These are phyloP conservation scores for Chironex yamaguchii DNA, from an alignment of 30 jellyfish, hydroid and myxozoan species.

Conservation along the genomic window DNA sequence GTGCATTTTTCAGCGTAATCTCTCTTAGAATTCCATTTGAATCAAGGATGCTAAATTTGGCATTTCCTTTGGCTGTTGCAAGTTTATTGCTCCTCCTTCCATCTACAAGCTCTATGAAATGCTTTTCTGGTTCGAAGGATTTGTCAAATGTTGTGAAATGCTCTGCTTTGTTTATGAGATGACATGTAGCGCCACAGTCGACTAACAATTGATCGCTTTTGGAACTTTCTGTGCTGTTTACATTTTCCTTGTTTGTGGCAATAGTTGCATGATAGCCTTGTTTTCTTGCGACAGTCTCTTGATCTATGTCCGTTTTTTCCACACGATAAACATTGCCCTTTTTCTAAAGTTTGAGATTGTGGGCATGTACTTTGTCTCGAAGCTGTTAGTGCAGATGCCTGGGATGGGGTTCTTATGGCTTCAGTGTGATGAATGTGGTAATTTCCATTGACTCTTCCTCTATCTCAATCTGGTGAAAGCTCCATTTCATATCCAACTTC, in stretches of 20 bases:
- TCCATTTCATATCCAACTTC: no score
- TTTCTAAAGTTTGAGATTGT: neutral
- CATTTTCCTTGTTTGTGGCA: conserved; percentile 52
- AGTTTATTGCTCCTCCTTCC: conserved; percentile 60
- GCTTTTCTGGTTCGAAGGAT: conserved; percentile 18
- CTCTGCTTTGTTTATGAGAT: neutral
- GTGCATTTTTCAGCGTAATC: conserved; percentile 53
- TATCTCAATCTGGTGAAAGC: no score
- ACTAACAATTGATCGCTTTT: conserved; percentile 7
- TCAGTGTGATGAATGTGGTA: no score
- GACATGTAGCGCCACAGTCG: conserved; percentile 65
- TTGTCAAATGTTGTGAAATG: conserved; percentile 20
- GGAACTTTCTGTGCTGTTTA: conserved; percentile 14
- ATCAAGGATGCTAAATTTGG: conserved; percentile 29
- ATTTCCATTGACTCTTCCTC: no score
- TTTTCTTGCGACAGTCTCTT: conserved; percentile 21
- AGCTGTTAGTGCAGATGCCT: conserved; percentile 4
- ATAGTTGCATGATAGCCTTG: conserved; percentile 32
- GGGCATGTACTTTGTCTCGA: conserved; percentile 14
- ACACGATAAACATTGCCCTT: conserved; percentile 46
- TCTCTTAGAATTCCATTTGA: conserved; percentile 11
- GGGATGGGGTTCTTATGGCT: conserved; percentile 19
- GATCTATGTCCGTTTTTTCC: conserved; percentile 63
- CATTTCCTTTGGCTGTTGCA: conserved; percentile 64
- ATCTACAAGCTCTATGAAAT: conserved; percentile 34